These are phyloP conservation scores for Geotrupes spiniger DNA, from an alignment of 2,888 invertebrate genomes.

Conservation along the genomic window DNA sequence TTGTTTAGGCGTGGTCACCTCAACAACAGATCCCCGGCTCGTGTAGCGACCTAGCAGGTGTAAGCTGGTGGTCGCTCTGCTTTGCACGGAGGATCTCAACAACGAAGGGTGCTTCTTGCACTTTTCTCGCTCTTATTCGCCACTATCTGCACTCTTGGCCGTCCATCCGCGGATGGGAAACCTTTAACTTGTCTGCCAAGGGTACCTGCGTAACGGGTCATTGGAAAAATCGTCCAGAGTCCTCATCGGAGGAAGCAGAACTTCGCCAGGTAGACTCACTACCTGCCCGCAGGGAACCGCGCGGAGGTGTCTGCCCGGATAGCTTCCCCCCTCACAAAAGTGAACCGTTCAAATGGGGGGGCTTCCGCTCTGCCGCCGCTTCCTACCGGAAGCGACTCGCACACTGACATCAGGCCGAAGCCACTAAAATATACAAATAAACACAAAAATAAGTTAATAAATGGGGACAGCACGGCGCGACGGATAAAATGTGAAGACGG, in stretches of 20 bases:
- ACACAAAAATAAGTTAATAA: not conserved
- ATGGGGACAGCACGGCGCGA: not conserved
- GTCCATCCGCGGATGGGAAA: not conserved
- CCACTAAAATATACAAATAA: not conserved
- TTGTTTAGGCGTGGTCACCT: not conserved
- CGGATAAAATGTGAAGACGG: too few relatives aligned
- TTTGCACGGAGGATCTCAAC: not conserved
- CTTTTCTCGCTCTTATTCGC: not conserved
- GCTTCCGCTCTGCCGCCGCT: constrained; percentile 4
- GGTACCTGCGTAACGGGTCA: not conserved
- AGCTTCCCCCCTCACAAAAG: not conserved
- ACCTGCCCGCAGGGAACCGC: constrained; percentile 19
- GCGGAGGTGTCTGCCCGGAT: constrained; percentile 19
- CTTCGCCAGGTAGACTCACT: constrained; percentile 1
- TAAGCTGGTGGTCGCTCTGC: not conserved
- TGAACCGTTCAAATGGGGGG: too few relatives aligned
- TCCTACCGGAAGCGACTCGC: not conserved
- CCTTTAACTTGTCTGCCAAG: not conserved
- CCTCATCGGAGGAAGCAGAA: constrained; percentile 15
- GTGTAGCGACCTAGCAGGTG: not conserved
- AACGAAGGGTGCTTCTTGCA: too few relatives aligned
- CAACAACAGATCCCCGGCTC: not conserved
- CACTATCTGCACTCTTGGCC: constrained; percentile 1
- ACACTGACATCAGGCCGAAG: not conserved
- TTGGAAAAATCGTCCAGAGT: constrained; percentile 8